Conservation (phyloP, 2,888 invertebrate genomes). For the Lasioglossum pauxillum region DNA sequence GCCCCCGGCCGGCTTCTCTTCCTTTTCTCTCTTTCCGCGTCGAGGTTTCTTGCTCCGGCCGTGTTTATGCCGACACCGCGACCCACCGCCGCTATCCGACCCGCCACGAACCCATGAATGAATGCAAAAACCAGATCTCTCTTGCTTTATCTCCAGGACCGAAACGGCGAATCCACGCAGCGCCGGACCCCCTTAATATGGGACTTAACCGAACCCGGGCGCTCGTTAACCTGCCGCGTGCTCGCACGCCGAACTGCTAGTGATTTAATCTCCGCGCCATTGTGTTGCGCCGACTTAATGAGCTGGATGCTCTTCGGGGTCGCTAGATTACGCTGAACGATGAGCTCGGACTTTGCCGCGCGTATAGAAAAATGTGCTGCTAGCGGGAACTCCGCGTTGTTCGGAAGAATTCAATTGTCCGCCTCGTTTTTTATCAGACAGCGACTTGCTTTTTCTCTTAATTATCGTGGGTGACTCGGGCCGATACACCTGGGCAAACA, state of each 20-base stretch:
- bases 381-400: neutral
- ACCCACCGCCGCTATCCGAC: conserved; percentile 22
- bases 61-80: conserved; percentile 33
- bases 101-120: conserved; percentile 36
- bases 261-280: conserved; percentile 25
- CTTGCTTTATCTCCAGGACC: conserved; percentile 60
- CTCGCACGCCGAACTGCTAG: conserved; percentile 3
- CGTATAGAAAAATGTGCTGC: neutral
- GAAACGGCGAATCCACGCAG: conserved; percentile 42
- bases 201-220: conserved; percentile 60
- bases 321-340: conserved; percentile 19
- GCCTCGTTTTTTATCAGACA: neutral
- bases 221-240: conserved; percentile 23
- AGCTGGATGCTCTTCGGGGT: conserved; percentile 11
- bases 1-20: conserved; percentile 39
- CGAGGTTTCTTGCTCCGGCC: neutral
- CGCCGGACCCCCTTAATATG: conserved; percentile 52
- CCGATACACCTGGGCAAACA: neutral
- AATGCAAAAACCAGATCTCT: conserved; percentile 62
- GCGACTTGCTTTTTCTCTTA: neutral
- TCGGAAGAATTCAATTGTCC: neutral
- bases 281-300: conserved; percentile 30
- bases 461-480: neutral
- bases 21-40: neutral
- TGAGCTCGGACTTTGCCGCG: neutral